Evolutionary conservation across 2,888 invertebrate genomes (phyloP), one percentile per base, ranked within the genome.

Genomic region (Byasa hedistus): DNA sequence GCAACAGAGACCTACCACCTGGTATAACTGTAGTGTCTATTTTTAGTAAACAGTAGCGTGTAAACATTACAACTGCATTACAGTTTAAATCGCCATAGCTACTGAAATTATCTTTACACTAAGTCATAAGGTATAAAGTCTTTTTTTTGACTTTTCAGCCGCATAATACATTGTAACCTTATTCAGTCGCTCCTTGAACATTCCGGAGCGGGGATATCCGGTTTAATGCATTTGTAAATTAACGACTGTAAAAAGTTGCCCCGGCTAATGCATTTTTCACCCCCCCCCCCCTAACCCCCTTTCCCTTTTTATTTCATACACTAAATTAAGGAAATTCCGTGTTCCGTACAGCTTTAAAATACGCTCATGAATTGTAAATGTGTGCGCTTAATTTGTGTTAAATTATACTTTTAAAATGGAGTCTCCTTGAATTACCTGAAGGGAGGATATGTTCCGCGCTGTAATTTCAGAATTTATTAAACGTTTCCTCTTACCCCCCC

Each of bases 361-460:
- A 76, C 73, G 64, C 76, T 82, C 81, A 81, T 84, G 82, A 86
- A 86, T 85, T 81, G 80, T 78, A 81, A 81, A 85, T 80, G 76
- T 75, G 76, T 80, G 73, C 74, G 78, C 80, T 82, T 85, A 86
- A 85, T 84, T 85, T 85, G 76, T 79, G 78, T 79, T 78, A 83
- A 84, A 86, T 84, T 85, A 81, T 83, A 84, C 79, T 83, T 79
- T 79, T 73, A 79, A 81, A 78, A 77, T 73, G 76, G 48, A 48
- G 77, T 81, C 75, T 76, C 77, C 80, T 77, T 75, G 72, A 68
- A 60, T 60, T 65, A 65, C 59, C 55, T 60, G 55, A 63, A 57
- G 57, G 57, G 63, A 57, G 57, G 63, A 63, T 63, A 57, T 48
- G 63, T 56, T 51, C 56, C 19, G 17, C 17, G 24, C n/a, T 63